A percentile compares a stretch with the other conserved stretches of the same genome.
Conservation (phyloP, 2,113 vertebrate genomes). For the Lynx canadensis region DNA sequence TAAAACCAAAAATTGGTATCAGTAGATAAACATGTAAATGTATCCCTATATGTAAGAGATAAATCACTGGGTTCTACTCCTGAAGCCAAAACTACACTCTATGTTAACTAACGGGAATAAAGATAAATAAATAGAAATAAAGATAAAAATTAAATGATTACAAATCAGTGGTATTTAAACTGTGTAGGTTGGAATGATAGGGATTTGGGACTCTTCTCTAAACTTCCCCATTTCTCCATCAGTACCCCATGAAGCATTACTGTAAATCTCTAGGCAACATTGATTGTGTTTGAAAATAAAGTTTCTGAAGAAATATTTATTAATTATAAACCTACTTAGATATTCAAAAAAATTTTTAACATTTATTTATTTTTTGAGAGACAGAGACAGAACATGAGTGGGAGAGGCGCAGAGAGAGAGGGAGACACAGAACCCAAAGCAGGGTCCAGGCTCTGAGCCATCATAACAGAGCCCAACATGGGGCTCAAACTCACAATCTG, state of each 20-base stretch:
- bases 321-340: background rate
- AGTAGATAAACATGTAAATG: background rate
- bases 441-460: too few species aligned
- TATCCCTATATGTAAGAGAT: background rate
- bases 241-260: fast-evolving
- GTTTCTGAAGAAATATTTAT: background rate
- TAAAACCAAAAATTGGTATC: background rate
- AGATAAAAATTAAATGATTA: background rate
- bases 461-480: too few species aligned
- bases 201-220: too few species aligned
- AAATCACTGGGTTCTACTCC: background rate
- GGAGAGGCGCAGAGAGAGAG: too few species aligned
- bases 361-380: too few species aligned
- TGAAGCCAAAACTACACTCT: too few species aligned
- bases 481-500: too few species aligned
- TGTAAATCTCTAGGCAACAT: background rate
- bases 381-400: too few species aligned
- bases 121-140: background rate
- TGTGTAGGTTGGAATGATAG: background rate
- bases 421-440: too few species aligned
- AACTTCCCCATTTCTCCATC: background rate
- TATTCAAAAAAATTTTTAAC: too few species aligned
- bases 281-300: background rate
- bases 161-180: background rate
- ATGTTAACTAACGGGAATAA: too few species aligned